Conservation (phyloP, 92 coral and sea anemone species). For the Zoanthus sociatus region DNA sequence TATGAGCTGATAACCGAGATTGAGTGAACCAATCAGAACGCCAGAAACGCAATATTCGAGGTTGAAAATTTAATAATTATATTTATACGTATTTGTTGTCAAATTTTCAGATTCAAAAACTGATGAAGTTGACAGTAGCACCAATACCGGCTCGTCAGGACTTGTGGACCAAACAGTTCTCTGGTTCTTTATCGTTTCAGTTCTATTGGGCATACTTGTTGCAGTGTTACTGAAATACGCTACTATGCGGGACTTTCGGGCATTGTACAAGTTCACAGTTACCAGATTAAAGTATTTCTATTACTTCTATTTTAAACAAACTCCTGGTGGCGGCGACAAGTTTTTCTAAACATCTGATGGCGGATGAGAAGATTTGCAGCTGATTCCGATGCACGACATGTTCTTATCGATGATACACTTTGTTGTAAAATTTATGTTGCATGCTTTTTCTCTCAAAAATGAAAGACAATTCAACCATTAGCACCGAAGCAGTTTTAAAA, state of each 20-base stretch:
- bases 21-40: too few relatives aligned
- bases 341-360: constrained; percentile 59
- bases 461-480: too few relatives aligned
- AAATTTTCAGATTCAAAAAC: background rate
- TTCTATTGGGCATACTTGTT: constrained; percentile 58
- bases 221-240: constrained; percentile 70
- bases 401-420: too few relatives aligned
- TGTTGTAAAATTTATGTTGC: too few relatives aligned
- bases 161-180: constrained; percentile 69
- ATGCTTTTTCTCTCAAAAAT: too few relatives aligned
- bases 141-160: constrained; percentile 34
- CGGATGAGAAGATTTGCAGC: background rate
- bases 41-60: too few relatives aligned
- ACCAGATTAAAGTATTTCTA: constrained; percentile 84
- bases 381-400: too few relatives aligned
- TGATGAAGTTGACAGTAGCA: background rate
- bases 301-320: constrained; percentile 76
- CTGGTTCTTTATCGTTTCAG: constrained; percentile 77
- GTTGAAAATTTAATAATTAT: too few relatives aligned
- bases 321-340: constrained; percentile 68
- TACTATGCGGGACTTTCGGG: constrained; percentile 67
- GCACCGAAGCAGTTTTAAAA: too few relatives aligned
- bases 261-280: constrained; percentile 72
- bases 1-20: too few relatives aligned
- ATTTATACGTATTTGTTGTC: background rate